Conservation (phyloP, 1,140 invertebrate genomes). For the Spodoptera frugiperda region DNA sequence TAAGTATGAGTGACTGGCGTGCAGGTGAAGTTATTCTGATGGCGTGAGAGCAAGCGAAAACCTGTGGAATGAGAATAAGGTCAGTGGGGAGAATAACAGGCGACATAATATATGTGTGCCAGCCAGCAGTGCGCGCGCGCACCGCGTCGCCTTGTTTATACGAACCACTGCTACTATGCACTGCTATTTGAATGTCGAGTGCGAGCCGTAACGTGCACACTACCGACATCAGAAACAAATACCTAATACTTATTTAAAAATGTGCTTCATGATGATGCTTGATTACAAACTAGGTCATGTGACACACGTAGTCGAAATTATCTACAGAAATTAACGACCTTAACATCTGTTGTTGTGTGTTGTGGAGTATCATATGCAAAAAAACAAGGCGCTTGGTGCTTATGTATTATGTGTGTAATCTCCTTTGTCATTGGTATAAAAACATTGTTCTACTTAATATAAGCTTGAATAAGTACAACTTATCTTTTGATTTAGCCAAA, state of each 20-base stretch:
- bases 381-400: too few relatives aligned
- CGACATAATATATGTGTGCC: conserved; percentile 13
- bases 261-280: background rate
- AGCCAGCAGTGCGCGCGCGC: conserved; percentile 4
- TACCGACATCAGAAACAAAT: conserved; percentile 29
- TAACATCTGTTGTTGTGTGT: too few relatives aligned
- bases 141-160: background rate
- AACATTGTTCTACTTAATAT: too few relatives aligned
- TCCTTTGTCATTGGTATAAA: too few relatives aligned
- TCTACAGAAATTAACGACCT: too few relatives aligned
- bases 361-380: too few relatives aligned
- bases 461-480: too few relatives aligned
- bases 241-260: background rate
- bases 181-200: conserved; percentile 34
- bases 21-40: background rate
- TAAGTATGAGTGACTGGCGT: background rate
- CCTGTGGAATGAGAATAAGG: conserved; percentile 41
- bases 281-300: too few relatives aligned
- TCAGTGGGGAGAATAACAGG: conserved; percentile 47
- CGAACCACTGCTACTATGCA: too few relatives aligned
- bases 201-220: background rate
- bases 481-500: too few relatives aligned
- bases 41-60: conserved; percentile 36
- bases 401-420: too few relatives aligned
- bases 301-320: too few relatives aligned